Percentiles rank a stretch among this genome's conserved stretches.
Evolutionary conservation across 2,888 invertebrate genomes (phyloP).

Genomic region (Chaetogeoica ovagalla): DNA sequence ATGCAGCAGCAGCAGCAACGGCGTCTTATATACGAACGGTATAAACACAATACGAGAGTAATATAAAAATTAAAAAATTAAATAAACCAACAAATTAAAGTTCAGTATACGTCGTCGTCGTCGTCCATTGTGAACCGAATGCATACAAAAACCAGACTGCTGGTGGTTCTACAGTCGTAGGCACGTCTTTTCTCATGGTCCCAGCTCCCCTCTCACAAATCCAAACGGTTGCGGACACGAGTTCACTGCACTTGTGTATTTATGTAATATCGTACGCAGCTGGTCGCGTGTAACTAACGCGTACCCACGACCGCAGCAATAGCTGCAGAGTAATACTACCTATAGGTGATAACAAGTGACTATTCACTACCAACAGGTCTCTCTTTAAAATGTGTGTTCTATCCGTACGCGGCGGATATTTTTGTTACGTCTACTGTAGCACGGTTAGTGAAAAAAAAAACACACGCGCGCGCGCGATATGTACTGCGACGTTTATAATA

Average conservation of each 20-base stretch:
- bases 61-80: too few species aligned
- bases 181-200: conserved; percentile 20
- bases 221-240: not conserved
- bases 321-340: too few species aligned
- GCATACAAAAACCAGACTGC: conserved; percentile 27
- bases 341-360: too few species aligned
- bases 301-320: too few species aligned
- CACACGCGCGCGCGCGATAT: too few species aligned
- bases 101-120: not conserved
- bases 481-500: too few species aligned
- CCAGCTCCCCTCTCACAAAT: not conserved
- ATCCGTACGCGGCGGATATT: too few species aligned
- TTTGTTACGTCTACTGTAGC: too few species aligned
- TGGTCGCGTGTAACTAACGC: conserved; percentile 10
- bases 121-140: conserved; percentile 12
- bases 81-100: not conserved
- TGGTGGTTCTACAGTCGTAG: not conserved
- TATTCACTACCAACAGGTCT: too few species aligned
- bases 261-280: conserved; percentile 16
- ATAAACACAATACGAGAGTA: not conserved
- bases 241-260: conserved; percentile 40
- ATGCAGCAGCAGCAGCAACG: too few species aligned
- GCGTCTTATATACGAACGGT: conserved; percentile 1
- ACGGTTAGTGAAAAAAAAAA: too few species aligned
- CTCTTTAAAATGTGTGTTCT: too few species aligned